Evolutionary conservation across 2,797 vertebrate species (phyloP), one percentile per base, ranked within the genome.

Genomic region (Paratrypauchen microcephalus): DNA sequence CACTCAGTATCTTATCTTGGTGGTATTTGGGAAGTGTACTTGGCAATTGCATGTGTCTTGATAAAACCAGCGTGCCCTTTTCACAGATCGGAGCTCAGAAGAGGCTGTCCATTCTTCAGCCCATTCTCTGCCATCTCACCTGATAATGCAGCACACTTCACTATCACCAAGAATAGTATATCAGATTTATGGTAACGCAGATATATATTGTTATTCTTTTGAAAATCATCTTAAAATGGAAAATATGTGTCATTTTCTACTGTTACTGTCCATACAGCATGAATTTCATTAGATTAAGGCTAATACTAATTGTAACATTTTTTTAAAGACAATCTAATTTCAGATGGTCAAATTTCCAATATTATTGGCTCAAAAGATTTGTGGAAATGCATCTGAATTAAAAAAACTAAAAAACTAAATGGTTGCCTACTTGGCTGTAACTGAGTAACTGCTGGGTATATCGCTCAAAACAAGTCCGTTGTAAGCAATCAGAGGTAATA

Each of bases 1-100:
- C 79, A 87, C 83, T 77, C 83, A 75, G 65, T 48, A 0, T 85
- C 69, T 85, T 78, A 80, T 83, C 82, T 68, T 65, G 74, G 28
- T 55, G 74, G 41, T 64, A 64, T 64, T 64, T 64, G 2, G 13
- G 23, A 48, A 48, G 41, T 47, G 23, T 24, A 47, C 41, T 63
- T 63, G 61, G 39, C 67, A 66, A 69, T 66, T 66, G 69, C 68
- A 69, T 73, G 63, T 74, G 74, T 86, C 66, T 60, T 47, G 77
- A 71, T 74, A 80, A 78, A 85, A 69, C 69, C 68, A 36, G 47
- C 72, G 61, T 83, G 78, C 81, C 77, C 77, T 81, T 89, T 85
- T 82, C 79, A 81, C 77, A 45, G n/a, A 41, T 39, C 54, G 69
- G 79, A 79, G 79, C 69, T 75, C 66, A 68, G 41, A 66, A 65